Evolutionary conservation across 2,113 vertebrate species (phyloP).

Genomic region (Mirza zaza): DNA sequence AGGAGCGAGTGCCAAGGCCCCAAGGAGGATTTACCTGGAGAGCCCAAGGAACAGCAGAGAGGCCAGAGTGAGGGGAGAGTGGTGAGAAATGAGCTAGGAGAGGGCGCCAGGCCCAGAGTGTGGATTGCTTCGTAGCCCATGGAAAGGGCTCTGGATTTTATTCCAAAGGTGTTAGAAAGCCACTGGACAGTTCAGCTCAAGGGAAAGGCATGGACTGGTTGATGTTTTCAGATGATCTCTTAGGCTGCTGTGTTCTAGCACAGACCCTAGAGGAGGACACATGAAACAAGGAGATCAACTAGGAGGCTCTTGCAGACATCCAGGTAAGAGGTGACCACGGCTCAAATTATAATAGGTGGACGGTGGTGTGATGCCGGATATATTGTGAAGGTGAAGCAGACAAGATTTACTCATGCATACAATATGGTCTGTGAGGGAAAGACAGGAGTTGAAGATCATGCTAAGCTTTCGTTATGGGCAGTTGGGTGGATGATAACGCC

Average conservation of each 20-base stretch:
- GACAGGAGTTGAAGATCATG: background rate
- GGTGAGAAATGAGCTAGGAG: background rate
- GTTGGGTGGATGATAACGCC: background rate
- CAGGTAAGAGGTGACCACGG: background rate
- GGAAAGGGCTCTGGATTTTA: background rate
- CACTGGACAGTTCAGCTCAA: background rate
- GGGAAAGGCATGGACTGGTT: background rate
- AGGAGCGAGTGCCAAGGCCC: background rate
- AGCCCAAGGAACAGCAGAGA: too few species aligned
- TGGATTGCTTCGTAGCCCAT: background rate
- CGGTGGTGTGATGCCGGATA: too few species aligned
- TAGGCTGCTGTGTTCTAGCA: background rate
- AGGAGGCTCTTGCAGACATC: background rate
- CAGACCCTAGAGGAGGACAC: too few species aligned
- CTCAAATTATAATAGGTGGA: background rate
- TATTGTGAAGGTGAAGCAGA: background rate
- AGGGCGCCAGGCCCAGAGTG: background rate
- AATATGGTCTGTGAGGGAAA: background rate
- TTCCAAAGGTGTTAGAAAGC: background rate
- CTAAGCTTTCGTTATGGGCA: background rate
- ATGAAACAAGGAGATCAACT: background rate
- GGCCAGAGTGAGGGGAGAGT: background rate
- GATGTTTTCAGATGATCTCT: background rate
- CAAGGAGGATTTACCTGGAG: background rate
- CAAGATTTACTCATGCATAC: background rate